Conservation (phyloP, 2,113 vertebrate genomes). For the Pteruthius melanotis region DNA sequence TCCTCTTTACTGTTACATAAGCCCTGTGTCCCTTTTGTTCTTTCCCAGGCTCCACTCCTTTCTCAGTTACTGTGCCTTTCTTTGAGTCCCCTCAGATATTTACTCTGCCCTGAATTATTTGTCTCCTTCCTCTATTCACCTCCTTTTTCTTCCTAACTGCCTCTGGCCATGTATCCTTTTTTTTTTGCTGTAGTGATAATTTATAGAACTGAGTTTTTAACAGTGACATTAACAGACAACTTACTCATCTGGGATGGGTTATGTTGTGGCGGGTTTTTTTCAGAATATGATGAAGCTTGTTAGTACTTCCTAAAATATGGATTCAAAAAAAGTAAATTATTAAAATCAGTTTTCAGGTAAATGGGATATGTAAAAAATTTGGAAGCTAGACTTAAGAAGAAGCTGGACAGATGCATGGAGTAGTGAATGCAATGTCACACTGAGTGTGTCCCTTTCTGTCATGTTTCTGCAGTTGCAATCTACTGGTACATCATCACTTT, state of each 20-base stretch:
- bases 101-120: neutral
- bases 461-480: neutral
- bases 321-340: neutral
- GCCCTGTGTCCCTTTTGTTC: neutral
- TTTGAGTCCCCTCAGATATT: neutral
- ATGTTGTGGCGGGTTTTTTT: neutral
- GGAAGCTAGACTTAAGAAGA: neutral
- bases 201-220: neutral
- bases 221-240: neutral
- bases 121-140: neutral
- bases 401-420: no score
- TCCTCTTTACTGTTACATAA: neutral
- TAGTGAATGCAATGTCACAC: neutral
- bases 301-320: neutral
- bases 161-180: fast-evolving
- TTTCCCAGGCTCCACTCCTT: neutral
- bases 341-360: neutral
- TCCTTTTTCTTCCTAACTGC: neutral
- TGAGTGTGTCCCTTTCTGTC: neutral
- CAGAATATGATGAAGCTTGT: neutral
- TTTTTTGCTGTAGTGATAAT: neutral
- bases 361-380: neutral
- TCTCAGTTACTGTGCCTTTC: neutral
- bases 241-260: neutral
- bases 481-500: neutral